These are phyloP conservation scores for Brenthis ino DNA, from an alignment of 2,888 invertebrate species.

Conservation along the genomic window DNA sequence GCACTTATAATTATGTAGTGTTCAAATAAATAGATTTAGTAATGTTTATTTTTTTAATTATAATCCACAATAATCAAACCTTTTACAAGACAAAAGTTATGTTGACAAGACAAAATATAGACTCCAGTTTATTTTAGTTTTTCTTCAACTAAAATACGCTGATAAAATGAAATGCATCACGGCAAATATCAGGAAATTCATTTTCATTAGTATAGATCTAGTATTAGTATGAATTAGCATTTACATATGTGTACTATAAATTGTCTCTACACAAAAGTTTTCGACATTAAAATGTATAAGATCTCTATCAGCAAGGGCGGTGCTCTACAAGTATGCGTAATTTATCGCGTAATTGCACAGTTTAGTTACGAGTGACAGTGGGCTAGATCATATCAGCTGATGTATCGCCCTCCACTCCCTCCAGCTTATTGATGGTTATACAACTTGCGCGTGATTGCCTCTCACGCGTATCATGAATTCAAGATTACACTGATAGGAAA, in stretches of 20 bases:
- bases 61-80: too few species aligned
- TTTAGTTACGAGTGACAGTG: conserved; percentile 65
- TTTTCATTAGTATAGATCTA: too few species aligned
- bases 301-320: conserved; percentile 21
- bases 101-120: too few species aligned
- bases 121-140: background rate
- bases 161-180: too few species aligned
- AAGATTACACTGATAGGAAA: conserved; percentile 12
- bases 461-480: conserved; percentile 32
- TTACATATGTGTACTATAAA: background rate
- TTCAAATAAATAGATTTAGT: too few species aligned
- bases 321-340: conserved; percentile 27
- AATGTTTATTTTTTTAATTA: too few species aligned
- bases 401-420: conserved; percentile 59
- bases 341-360: conserved; percentile 57
- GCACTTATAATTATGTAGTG: too few species aligned
- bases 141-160: too few species aligned
- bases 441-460: conserved; percentile 51
- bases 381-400: conserved; percentile 67
- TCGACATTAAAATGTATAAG: conserved; percentile 11
- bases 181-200: too few species aligned
- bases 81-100: too few species aligned
- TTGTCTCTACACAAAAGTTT: background rate
- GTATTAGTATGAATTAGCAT: background rate
- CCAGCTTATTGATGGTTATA: conserved; percentile 59